Conservation (phyloP, 2,113 vertebrate species). For the Hypanus sabinus region DNA sequence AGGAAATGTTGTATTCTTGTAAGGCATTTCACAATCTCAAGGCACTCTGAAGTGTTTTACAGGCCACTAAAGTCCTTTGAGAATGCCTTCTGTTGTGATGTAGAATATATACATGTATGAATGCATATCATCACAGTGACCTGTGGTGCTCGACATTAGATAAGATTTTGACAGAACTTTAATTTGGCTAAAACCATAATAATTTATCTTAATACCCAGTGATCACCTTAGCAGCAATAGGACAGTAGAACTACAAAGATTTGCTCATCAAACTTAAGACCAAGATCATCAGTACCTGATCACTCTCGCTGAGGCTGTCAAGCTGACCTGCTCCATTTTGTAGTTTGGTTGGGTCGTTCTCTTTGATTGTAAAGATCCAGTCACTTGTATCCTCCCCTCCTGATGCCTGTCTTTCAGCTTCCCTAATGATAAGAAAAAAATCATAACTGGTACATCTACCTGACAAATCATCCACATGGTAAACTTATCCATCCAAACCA, state of each 20-base stretch:
- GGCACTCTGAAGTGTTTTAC: too few relatives aligned
- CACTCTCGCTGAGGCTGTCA: constrained; percentile 56
- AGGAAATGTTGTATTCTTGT: too few relatives aligned
- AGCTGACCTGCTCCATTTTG: constrained; percentile 68
- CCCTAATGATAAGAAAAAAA: constrained; percentile 55
- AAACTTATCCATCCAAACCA: not conserved
- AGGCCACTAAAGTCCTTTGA: too few relatives aligned
- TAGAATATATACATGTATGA: too few relatives aligned
- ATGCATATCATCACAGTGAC: too few relatives aligned
- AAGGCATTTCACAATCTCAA: too few relatives aligned
- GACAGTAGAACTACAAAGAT: not conserved
- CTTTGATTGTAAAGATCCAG: constrained; percentile 86
- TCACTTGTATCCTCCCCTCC: constrained; percentile 67
- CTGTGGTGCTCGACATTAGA: too few relatives aligned
- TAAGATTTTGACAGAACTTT: not conserved
- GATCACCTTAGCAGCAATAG: not conserved
- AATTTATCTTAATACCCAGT: not conserved
- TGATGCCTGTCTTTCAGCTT: constrained; percentile 71
- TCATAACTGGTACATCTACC: not conserved
- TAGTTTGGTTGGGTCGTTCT: constrained; percentile 69
- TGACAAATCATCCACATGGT: not conserved
- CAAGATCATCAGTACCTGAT: constrained; percentile 53
- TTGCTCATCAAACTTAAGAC: not conserved
- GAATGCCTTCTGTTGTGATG: too few relatives aligned
- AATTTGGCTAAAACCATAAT: not conserved